Conservation (phyloP, 2,797 vertebrate genomes). For the Malacoctenus gilli region DNA sequence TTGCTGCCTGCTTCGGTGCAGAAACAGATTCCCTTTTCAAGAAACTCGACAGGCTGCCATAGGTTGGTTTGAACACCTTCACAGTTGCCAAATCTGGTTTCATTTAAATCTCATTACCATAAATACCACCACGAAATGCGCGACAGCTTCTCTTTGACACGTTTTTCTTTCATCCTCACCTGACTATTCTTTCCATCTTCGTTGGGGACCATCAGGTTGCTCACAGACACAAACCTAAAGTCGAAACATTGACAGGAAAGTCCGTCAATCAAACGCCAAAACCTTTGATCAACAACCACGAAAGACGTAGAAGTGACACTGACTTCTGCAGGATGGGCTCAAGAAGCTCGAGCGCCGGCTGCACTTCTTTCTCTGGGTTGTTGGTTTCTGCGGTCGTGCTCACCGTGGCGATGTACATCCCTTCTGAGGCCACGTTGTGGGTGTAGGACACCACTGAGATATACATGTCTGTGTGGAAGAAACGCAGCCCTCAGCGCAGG, state of each 20-base stretch:
- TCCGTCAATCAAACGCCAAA: not conserved
- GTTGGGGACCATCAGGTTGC: slow-evolving; percentile 69
- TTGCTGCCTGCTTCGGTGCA: too few species aligned
- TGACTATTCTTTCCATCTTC: slow-evolving; percentile 81
- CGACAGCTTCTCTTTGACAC: too few species aligned
- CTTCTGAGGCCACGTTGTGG: slow-evolving; percentile 79
- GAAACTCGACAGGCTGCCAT: too few species aligned
- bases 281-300: not conserved
- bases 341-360: slow-evolving; percentile 77
- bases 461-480: slow-evolving; percentile 76
- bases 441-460: slow-evolving; percentile 78
- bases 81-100: too few species aligned
- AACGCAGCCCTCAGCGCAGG: not conserved
- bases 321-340: slow-evolving; percentile 83
- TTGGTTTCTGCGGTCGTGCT: slow-evolving; percentile 79
- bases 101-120: too few species aligned
- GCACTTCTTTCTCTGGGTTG: slow-evolving; percentile 81
- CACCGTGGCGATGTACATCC: slow-evolving; percentile 82
- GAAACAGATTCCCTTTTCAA: too few species aligned
- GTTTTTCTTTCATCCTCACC: too few species aligned
- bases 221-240: slow-evolving; percentile 77
- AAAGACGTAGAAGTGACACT: slow-evolving; percentile 6
- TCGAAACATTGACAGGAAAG: slow-evolving; percentile 4
- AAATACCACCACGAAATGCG: too few species aligned
- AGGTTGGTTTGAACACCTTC: too few species aligned